Evolutionary conservation across 2,888 invertebrate species (phyloP).

Genomic region (Spicauda simplicius): DNA sequence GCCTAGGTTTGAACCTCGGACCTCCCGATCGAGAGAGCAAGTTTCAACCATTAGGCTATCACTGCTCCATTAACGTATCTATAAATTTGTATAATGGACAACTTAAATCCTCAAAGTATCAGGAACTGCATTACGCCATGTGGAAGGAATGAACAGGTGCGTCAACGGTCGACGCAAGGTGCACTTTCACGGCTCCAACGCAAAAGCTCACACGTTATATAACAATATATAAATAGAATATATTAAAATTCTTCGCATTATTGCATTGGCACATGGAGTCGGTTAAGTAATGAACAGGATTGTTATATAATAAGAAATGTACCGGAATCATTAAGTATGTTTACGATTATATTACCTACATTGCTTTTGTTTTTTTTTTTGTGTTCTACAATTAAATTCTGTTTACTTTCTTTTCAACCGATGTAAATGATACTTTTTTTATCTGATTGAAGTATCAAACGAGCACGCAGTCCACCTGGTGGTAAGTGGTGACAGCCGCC

Average conservation of each 20-base stretch:
- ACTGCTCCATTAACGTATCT: no score
- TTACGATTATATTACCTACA: neutral
- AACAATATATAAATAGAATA: conserved; percentile 43
- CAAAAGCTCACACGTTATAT: conserved; percentile 53
- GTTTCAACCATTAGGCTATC: no score
- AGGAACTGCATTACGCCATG: conserved; percentile 72
- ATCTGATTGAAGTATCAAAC: no score
- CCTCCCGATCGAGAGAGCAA: no score
- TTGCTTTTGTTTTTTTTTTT: no score
- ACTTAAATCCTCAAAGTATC: conserved; percentile 21
- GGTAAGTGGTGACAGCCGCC: no score
- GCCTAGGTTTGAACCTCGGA: no score
- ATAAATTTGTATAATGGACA: conserved; percentile 2
- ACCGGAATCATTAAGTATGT: neutral
- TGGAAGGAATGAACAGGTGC: conserved; percentile 76
- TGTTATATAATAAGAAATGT: neutral
- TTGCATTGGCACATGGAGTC: conserved; percentile 34
- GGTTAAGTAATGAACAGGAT: conserved; percentile 39
- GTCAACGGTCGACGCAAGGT: conserved; percentile 62
- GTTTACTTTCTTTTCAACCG: no score
- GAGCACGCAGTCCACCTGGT: no score
- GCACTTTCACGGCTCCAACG: conserved; percentile 63
- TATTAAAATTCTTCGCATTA: conserved; percentile 53
- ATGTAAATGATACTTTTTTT: no score
- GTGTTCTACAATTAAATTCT: no score